A percentile compares a stretch with the other conserved stretches of the same genome.
Evolutionary conservation across 2,888 invertebrate species (phyloP).

Genomic region (Lordiphosa fenestrarum): DNA sequence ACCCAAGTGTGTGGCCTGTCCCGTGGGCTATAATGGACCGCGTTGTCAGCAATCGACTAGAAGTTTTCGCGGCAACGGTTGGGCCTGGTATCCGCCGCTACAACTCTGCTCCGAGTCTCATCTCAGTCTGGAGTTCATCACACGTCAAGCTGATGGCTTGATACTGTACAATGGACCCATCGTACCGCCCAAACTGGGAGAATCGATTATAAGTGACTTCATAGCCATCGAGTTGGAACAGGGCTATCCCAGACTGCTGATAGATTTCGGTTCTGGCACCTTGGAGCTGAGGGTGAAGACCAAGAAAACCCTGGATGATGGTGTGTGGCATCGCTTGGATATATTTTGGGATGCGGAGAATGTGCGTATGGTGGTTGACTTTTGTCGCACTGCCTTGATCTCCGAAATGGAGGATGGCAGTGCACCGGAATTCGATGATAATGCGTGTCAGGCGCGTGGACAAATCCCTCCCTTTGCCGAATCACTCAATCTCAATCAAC

Average conservation of each 20-base stretch:
- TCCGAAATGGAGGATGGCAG: constrained; percentile 93
- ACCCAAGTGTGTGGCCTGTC: constrained; percentile 91
- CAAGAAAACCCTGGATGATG: constrained; percentile 93
- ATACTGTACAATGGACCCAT: constrained; percentile 98
- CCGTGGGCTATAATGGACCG: constrained; percentile 94
- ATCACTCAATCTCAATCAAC: constrained; percentile 95
- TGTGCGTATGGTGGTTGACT: constrained; percentile 94
- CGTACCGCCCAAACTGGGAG: constrained; percentile 91
- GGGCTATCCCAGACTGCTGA: constrained; percentile 92
- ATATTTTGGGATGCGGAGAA: constrained; percentile 97
- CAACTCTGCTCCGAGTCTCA: constrained; percentile 97
- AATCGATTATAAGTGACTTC: constrained; percentile 93
- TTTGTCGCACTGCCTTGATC: constrained; percentile 92
- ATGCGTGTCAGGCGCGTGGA: constrained; percentile 93
- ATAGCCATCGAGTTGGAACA: constrained; percentile 95
- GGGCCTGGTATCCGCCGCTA: constrained; percentile 98
- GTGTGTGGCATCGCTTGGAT: constrained; percentile 98
- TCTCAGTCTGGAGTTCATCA: constrained; percentile 96
- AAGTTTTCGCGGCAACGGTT: constrained; percentile 95
- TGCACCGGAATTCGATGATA: constrained; percentile 92
- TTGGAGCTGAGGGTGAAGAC: constrained; percentile 91
- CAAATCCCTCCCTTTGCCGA: constrained; percentile 97
- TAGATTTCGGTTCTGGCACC: constrained; percentile 97
- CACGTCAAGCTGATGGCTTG: constrained; percentile 92
- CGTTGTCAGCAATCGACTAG: constrained; percentile 97